Percentiles rank a stretch among this genome's conserved stretches.
Evolutionary conservation across 2,797 vertebrate genomes (phyloP).

Genomic region (Telmatherina bonti): DNA sequence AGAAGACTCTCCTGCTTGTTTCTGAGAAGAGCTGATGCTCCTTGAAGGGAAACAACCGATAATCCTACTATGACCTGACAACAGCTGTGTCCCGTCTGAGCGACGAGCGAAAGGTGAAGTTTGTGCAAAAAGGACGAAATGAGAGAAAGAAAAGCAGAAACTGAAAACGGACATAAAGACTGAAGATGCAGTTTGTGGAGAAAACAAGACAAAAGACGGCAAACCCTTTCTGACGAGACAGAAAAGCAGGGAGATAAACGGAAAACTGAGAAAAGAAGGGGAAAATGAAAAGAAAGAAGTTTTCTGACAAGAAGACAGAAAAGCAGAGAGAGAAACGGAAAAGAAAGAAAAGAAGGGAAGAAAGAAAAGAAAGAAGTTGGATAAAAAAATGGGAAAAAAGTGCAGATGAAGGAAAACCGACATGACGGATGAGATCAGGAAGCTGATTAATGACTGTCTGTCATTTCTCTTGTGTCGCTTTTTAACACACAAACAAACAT

Average conservation of each 20-base stretch:
- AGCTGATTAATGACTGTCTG: not conserved
- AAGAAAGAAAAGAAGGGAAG: too few species aligned
- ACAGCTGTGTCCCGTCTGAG: too few species aligned
- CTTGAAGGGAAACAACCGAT: too few species aligned
- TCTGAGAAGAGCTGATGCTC: too few species aligned
- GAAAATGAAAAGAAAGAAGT: not conserved
- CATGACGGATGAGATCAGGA: not conserved
- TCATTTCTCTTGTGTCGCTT: not conserved
- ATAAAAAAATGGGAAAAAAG: not conserved
- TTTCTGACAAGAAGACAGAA: not conserved
- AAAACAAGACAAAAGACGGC: not conserved
- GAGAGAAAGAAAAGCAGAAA: too few species aligned
- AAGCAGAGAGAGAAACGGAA: not conserved
- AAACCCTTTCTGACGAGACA: too few species aligned
- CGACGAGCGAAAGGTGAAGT: too few species aligned
- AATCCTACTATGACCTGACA: too few species aligned
- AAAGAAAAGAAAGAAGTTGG: not conserved
- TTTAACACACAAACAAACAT: constrained; percentile 7
- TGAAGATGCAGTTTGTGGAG: too few species aligned
- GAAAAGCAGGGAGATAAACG: not conserved
- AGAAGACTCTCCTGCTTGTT: too few species aligned
- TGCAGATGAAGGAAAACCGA: not conserved
- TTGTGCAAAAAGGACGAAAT: too few species aligned
- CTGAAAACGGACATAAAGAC: too few species aligned
- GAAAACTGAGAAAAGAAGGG: not conserved